Evolutionary conservation across 2,113 vertebrate genomes (phyloP).

Genomic region (Eubucco bourcierii): DNA sequence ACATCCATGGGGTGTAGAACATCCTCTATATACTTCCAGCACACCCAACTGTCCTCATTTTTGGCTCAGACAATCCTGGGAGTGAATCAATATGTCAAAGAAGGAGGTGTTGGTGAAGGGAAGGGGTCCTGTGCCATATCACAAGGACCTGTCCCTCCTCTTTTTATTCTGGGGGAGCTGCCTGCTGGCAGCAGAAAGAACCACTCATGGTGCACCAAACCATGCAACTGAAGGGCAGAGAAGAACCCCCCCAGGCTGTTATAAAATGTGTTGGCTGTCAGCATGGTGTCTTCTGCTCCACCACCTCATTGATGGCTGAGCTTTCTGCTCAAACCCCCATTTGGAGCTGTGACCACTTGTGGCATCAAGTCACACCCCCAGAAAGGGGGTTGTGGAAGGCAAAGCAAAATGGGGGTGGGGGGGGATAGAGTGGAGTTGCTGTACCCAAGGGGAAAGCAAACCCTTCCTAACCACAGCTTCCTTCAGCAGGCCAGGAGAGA

Average conservation of each 20-base stretch:
- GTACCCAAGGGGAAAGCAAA: neutral
- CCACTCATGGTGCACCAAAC: neutral
- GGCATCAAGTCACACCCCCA: neutral
- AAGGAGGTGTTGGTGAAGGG: neutral
- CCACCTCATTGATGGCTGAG: neutral
- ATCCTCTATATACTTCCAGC: neutral
- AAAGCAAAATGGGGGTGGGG: accelerated
- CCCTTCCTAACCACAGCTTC: neutral
- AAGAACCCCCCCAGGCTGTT: neutral
- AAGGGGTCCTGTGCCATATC: neutral
- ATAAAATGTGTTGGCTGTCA: neutral
- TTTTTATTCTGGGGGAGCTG: neutral
- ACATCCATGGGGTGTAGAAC: accelerated
- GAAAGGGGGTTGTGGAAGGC: neutral
- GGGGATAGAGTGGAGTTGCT: accelerated
- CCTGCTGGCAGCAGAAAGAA: neutral
- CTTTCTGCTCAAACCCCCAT: neutral
- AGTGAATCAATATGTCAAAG: accelerated
- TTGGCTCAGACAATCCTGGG: neutral
- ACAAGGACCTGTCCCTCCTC: neutral
- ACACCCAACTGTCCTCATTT: neutral
- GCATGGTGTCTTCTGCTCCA: neutral
- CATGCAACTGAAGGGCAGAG: neutral
- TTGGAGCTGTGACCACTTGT: neutral
- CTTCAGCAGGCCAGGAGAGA: neutral